Percentiles rank a stretch among this genome's conserved stretches.
These are phyloP conservation scores for Siphamia tubifer DNA, from an alignment of 2,113 vertebrate species.

Conservation along the genomic window DNA sequence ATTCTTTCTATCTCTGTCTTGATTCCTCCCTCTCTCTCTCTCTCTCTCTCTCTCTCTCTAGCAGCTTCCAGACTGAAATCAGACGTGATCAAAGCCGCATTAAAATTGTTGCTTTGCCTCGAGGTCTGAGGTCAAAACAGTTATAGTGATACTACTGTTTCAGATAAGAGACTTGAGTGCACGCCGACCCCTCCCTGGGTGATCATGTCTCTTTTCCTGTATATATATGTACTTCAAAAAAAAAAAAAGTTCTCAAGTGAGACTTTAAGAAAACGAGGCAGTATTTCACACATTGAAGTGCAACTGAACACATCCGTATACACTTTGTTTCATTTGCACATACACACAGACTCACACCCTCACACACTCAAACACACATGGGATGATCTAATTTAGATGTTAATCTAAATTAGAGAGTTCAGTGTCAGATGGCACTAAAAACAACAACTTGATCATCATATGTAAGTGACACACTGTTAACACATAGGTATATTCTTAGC, in stretches of 20 bases:
- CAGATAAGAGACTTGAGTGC: conserved; percentile 4
- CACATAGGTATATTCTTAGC: conserved; percentile 52
- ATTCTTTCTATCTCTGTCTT: conserved; percentile 22
- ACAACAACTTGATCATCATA: conserved; percentile 24
- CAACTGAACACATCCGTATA: neutral
- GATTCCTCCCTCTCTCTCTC: conserved; percentile 3
- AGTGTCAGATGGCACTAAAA: conserved; percentile 26
- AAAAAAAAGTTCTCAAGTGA: conserved; percentile 20
- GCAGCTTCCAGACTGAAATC: conserved; percentile 6
- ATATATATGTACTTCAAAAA: conserved; percentile 9
- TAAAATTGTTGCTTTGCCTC: conserved; percentile 43
- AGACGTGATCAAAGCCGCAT: conserved; percentile 34
- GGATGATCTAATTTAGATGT: conserved; percentile 33
- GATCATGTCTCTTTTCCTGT: neutral
- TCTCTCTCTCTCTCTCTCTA: neutral
- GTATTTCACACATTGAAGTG: conserved; percentile 24
- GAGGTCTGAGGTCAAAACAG: conserved; percentile 38
- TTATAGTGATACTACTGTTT: conserved; percentile 1
- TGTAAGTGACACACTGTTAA: conserved; percentile 25
- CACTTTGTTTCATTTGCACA: neutral
- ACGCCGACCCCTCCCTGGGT: neutral
- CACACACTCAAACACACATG: conserved; percentile 3
- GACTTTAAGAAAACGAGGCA: conserved; percentile 2
- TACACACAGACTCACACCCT: conserved; percentile 7
- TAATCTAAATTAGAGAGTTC: conserved; percentile 2